These are phyloP conservation scores for Hylia prasina DNA, from an alignment of 2,113 vertebrate genomes.

Conservation along the genomic window DNA sequence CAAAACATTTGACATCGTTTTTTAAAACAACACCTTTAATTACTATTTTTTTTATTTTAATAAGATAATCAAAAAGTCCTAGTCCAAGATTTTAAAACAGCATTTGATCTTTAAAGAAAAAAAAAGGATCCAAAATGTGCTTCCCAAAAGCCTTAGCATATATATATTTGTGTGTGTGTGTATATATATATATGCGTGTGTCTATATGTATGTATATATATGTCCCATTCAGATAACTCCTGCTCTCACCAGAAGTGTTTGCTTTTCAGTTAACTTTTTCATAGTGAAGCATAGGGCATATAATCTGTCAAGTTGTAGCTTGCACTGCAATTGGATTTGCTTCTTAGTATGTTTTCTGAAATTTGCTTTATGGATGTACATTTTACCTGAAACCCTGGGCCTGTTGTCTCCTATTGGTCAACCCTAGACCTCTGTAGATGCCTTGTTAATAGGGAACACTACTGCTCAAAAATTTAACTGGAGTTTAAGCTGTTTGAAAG, in stretches of 20 bases:
- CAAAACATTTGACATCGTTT: background rate
- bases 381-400: background rate
- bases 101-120: background rate
- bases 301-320: background rate
- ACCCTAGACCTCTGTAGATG: background rate
- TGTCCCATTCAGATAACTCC: background rate
- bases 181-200: rapidly evolving
- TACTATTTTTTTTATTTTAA: background rate
- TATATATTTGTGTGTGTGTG: rapidly evolving
- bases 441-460: background rate
- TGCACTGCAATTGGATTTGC: background rate
- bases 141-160: background rate
- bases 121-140: background rate
- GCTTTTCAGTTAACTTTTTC: background rate
- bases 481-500: background rate
- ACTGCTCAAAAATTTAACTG: background rate
- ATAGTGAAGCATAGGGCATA: background rate
- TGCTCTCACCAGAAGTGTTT: background rate
- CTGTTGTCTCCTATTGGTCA: background rate
- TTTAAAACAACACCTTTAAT: background rate
- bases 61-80: background rate
- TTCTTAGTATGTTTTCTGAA: background rate
- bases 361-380: background rate
- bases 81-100: background rate
- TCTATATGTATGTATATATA: rapidly evolving